Percentiles rank a stretch among this genome's conserved stretches.
These are phyloP conservation scores for Papilio machaon DNA, from an alignment of 1,140 invertebrate genomes.

Conservation along the genomic window DNA sequence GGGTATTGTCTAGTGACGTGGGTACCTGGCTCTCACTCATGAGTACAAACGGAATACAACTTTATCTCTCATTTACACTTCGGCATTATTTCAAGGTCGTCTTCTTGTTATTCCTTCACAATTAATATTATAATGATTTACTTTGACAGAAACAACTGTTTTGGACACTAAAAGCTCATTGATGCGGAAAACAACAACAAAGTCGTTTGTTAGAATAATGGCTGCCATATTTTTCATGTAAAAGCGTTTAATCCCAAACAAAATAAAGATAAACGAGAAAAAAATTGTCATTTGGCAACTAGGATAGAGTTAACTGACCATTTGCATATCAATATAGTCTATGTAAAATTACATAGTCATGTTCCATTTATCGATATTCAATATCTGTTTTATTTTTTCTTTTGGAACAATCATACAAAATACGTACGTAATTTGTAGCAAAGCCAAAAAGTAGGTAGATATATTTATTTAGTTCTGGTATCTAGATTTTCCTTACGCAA, in stretches of 20 bases:
- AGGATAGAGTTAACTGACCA: not conserved
- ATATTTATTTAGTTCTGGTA: not conserved
- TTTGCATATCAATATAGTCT: not conserved
- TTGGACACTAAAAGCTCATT: not conserved
- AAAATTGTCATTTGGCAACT: not conserved
- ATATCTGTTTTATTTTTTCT: no score
- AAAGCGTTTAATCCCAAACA: not conserved
- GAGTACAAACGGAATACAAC: conserved; percentile 35
- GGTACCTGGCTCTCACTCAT: conserved; percentile 37
- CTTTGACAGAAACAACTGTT: not conserved
- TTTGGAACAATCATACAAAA: no score
- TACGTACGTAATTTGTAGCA: no score
- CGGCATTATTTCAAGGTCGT: not conserved
- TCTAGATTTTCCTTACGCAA: not conserved
- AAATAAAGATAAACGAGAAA: not conserved
- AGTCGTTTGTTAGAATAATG: conserved; percentile 8
- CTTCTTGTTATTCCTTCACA: not conserved
- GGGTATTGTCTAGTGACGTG: conserved; percentile 35
- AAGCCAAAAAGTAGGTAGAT: no score
- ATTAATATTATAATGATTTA: not conserved
- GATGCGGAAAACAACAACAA: conserved; percentile 7
- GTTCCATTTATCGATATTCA: no score
- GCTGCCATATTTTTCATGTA: not conserved
- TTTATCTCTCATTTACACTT: not conserved
- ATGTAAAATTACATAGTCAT: not conserved